Percentiles rank a stretch among this genome's conserved stretches.
phyloP scores from a whole-genome alignment of 2,113 vertebrate species.

The Garra rufa region DNA sequence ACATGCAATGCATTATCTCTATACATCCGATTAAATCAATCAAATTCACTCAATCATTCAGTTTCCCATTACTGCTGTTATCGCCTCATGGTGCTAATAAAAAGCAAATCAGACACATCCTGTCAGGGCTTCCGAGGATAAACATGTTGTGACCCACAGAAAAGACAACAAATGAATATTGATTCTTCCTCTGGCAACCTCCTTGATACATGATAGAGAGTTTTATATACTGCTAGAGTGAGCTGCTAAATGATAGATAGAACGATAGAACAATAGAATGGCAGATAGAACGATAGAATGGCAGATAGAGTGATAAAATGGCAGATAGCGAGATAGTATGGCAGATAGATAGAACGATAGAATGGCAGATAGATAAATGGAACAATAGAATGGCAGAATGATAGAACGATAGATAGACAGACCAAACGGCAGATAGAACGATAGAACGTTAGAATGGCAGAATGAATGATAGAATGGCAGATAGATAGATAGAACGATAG shows the following conservation, averaged over 20 bases:
- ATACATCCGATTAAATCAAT: slow-evolving; percentile 4
- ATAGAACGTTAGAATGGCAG: too few species aligned
- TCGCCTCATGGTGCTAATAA: slow-evolving; percentile 24
- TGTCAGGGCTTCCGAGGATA: slow-evolving; percentile 26
- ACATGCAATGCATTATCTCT: neutral
- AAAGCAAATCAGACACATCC: slow-evolving; percentile 42
- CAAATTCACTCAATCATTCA: slow-evolving; percentile 15
- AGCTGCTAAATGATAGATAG: neutral
- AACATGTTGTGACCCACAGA: slow-evolving; percentile 23
- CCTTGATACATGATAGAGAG: neutral
- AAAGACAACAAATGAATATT: slow-evolving; percentile 37
- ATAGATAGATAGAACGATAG: too few species aligned
- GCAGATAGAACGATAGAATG: neutral
- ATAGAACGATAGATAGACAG: too few species aligned
- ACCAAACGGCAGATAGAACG: too few species aligned
- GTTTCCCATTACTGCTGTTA: neutral
- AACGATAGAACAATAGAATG: too few species aligned
- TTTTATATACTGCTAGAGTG: neutral
- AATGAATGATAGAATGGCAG: too few species aligned
- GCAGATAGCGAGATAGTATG: too few species aligned
- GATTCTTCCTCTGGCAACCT: neutral
- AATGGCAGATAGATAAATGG: too few species aligned
- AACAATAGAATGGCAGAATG: too few species aligned
- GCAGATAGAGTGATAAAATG: too few species aligned
- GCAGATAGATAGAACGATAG: neutral